Base-by-base conservation (phyloP, 2,113 vertebrate genomes). In the Chlorodrepanis virens region DNA sequence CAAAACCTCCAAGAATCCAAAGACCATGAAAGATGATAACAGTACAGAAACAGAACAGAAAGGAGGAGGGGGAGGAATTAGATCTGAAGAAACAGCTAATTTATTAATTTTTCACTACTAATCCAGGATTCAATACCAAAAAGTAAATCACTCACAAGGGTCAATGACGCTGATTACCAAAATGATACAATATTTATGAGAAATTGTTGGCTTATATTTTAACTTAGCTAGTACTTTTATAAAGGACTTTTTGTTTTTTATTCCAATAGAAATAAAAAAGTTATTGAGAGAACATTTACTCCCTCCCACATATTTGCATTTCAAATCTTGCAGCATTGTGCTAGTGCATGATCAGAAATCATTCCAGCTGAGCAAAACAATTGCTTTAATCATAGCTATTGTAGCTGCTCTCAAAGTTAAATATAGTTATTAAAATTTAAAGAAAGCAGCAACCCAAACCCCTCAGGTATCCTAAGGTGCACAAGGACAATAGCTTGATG, bases 371-470 rank as follows among this genome's bases (percentile, higher is more conserved):
- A 95, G 85, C 21, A 74, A 91, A 96, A 97, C 94, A 96, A 97
- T 95, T 83, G 74, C 82, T 91, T 87, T 95, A 96, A 97, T 93
- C 89, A 95, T 15, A 93, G 93, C 85, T 94, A 93, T 63, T 93
- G 84, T 79, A 93, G 70, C 24, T 50, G 69, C 83, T 72, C 89
- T 93, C 74, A 12, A 96, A 96, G 91, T 67, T 94, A 96, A 96
- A 96, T 57, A 93, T 57, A 85, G 93, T 91, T 88, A 97, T 63
- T 93, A 94, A 91, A 90, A 94, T 87, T 52, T 76, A 71, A 94
- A 91, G 67, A 76, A 94, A 95, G 61, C 70, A 94, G 57, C 61
- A 90, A 68, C 65, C 53, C 53, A 91, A 93, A 68, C 9, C 37
- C n/a, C 44, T 87, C 49, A 89, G 87, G 81, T 94, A 87, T 79